Evolutionary conservation across 1,140 invertebrate genomes (phyloP).

Genomic region (Tribolium madens): DNA sequence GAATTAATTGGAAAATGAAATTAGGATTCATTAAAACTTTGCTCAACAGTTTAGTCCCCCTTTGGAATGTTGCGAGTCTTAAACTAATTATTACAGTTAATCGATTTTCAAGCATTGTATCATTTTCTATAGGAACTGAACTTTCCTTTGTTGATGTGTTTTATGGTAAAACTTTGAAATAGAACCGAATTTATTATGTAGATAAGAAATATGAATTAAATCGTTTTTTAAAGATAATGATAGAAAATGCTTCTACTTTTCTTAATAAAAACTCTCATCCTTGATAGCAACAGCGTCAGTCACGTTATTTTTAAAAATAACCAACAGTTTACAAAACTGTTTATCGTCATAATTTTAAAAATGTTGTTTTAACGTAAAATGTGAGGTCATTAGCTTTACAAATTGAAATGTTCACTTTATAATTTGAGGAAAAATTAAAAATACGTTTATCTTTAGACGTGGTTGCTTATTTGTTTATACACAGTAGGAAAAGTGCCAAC

Average conservation of each 20-base stretch:
- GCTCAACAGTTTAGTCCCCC: neutral
- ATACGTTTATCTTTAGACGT: neutral
- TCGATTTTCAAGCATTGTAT: neutral
- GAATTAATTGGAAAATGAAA: neutral
- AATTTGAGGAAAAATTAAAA: neutral
- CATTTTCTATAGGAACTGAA: neutral
- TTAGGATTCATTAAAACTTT: neutral
- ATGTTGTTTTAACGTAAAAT: neutral
- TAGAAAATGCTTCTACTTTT: neutral
- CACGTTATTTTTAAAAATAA: slow-evolving; percentile 18
- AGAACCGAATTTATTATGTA: neutral
- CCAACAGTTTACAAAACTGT: neutral
- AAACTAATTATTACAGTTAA: neutral
- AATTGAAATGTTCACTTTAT: neutral
- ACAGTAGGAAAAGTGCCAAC: neutral
- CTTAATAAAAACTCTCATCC: neutral
- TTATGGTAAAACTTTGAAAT: neutral
- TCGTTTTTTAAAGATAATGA: no score
- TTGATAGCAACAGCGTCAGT: neutral
- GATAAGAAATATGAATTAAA: neutral
- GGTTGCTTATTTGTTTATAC: neutral
- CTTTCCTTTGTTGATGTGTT: neutral
- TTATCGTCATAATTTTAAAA: slow-evolving; percentile 21
- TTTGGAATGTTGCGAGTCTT: neutral
- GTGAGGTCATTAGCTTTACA: slow-evolving; percentile 12